Evolutionary conservation across 2,888 invertebrate genomes (phyloP).

Genomic region (Atethmia centrago): DNA sequence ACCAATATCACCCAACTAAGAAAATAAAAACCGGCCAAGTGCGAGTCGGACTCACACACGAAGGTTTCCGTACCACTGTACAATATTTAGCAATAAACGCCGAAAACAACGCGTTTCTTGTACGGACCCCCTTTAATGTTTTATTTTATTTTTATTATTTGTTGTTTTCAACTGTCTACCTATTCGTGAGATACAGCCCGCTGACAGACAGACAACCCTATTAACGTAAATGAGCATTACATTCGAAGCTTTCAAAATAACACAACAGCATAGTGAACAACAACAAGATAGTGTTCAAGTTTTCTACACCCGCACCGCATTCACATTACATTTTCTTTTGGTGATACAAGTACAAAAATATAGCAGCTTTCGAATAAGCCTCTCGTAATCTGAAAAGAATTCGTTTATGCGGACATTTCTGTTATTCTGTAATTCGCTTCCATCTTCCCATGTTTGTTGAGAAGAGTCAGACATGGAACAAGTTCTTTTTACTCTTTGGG

Average conservation of each 20-base stretch:
- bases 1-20: background rate
- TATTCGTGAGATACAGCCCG: too few relatives aligned
- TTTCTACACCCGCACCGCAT: constrained; percentile 62
- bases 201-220: too few relatives aligned
- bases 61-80: too few relatives aligned
- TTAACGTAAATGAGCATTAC: constrained; percentile 24
- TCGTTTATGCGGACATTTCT: constrained; percentile 49
- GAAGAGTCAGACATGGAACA: constrained; percentile 7
- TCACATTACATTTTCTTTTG: constrained; percentile 27
- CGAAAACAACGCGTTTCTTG: too few relatives aligned
- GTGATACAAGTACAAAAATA: constrained; percentile 24
- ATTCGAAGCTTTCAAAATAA: constrained; percentile 36
- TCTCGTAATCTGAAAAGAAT: constrained; percentile 31
- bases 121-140: too few relatives aligned
- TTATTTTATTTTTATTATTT: too few relatives aligned
- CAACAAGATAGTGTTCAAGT: constrained; percentile 35
- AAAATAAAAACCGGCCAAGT: background rate
- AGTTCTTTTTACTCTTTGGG: constrained; percentile 21
- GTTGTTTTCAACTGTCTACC: too few relatives aligned
- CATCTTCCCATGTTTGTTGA: constrained; percentile 15
- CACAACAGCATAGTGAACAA: constrained; percentile 12
- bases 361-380: constrained; percentile 48
- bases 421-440: constrained; percentile 22
- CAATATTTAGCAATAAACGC: too few relatives aligned
- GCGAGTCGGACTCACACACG: too few relatives aligned